A percentile compares a stretch with the other conserved stretches of the same genome.
These are phyloP conservation scores for Lycorma delicatula DNA, from an alignment of 1,140 invertebrate species.

Conservation along the genomic window DNA sequence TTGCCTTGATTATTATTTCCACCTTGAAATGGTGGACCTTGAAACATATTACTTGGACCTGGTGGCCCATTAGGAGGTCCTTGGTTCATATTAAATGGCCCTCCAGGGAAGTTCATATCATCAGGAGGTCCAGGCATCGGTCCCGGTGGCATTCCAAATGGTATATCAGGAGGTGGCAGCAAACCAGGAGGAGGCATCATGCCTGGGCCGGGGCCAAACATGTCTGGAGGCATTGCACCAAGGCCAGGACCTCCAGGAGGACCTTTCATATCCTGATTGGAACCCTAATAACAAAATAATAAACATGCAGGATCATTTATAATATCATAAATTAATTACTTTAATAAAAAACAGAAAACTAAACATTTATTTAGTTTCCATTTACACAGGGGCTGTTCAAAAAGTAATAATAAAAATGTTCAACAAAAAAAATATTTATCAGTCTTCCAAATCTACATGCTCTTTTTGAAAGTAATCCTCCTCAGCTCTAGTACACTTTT, in stretches of 20 bases:
- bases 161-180: slow-evolving; percentile 17
- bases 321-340: no score
- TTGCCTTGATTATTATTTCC: not conserved
- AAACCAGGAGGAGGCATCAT: slow-evolving; percentile 15
- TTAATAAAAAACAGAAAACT: no score
- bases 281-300: not conserved
- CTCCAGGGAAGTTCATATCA: slow-evolving; percentile 1
- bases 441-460: no score
- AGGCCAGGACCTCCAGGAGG: not conserved
- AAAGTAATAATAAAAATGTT: no score
- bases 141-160: not conserved
- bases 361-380: no score
- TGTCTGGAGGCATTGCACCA: not conserved
- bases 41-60: not conserved
- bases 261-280: slow-evolving; percentile 1
- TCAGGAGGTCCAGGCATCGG: slow-evolving; percentile 5
- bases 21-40: not conserved
- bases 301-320: no score
- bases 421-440: no score
- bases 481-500: no score
- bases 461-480: no score
- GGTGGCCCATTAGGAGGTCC: slow-evolving; percentile 3
- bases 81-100: not conserved
- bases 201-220: slow-evolving; percentile 6
- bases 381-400: no score